Percentiles rank a stretch among this genome's conserved stretches.
Conservation (phyloP, 2,888 invertebrate genomes). For the Oscheius sp. region DNA sequence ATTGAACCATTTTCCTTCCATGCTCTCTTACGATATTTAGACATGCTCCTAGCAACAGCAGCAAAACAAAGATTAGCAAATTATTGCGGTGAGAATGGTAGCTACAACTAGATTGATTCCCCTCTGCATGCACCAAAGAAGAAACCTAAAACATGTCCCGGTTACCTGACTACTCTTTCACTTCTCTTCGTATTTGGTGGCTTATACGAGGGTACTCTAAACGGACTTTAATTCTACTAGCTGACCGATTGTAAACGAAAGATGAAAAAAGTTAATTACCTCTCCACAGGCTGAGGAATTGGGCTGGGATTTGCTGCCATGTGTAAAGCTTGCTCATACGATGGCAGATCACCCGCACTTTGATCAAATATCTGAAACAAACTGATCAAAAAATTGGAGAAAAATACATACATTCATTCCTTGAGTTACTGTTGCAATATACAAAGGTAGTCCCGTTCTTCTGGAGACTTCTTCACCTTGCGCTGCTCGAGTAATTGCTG, state of each 20-base stretch:
- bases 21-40: too few species aligned
- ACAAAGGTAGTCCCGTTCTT: constrained; percentile 46
- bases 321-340: constrained; percentile 53
- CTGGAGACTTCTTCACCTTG: constrained; percentile 46
- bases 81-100: background rate
- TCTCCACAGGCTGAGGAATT: constrained; percentile 4
- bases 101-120: constrained; percentile 5
- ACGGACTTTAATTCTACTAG: constrained; percentile 5
- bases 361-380: constrained; percentile 33
- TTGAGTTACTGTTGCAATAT: constrained; percentile 47
- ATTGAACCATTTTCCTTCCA: too few species aligned
- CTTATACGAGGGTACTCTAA: constrained; percentile 49
- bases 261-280: background rate
- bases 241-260: background rate
- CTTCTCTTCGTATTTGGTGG: constrained; percentile 41
- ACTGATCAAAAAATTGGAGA: background rate
- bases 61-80: background rate
- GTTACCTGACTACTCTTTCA: constrained; percentile 48
- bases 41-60: background rate
- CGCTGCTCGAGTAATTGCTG: constrained; percentile 51
- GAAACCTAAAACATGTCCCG: background rate
- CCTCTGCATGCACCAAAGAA: too few species aligned
- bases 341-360: constrained; percentile 47
- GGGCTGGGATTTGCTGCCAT: constrained; percentile 37
- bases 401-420: constrained; percentile 39